Percentiles rank a stretch among this genome's conserved stretches.
phyloP scores from a whole-genome alignment of 2,888 invertebrate species.

The Cybosia mesomella region DNA sequence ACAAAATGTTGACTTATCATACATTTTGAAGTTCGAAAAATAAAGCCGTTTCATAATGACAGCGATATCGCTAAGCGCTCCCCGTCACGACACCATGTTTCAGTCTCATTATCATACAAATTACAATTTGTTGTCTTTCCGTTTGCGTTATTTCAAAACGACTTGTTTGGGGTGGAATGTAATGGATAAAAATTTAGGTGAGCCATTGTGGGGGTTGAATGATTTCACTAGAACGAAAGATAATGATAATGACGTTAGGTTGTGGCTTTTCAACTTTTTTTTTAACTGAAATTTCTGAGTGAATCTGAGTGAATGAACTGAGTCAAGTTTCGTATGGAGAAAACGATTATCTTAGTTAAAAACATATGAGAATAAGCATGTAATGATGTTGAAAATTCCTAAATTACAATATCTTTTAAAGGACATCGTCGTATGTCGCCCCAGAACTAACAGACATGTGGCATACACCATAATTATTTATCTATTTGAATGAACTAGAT shows the following conservation, averaged over 20 bases:
- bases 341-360: too few species aligned
- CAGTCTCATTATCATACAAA: slow-evolving; percentile 80
- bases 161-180: slow-evolving; percentile 28
- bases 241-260: background rate
- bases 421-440: too few species aligned
- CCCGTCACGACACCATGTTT: slow-evolving; percentile 65
- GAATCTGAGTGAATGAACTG: too few species aligned
- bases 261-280: background rate
- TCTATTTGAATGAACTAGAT: too few species aligned
- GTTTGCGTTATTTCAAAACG: slow-evolving; percentile 56
- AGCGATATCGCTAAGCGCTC: slow-evolving; percentile 44
- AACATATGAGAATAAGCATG: too few species aligned
- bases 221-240: background rate
- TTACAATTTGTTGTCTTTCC: slow-evolving; percentile 76
- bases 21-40: slow-evolving; percentile 34
- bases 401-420: too few species aligned
- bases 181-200: slow-evolving; percentile 14
- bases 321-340: too few species aligned
- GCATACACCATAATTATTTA: too few species aligned
- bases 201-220: slow-evolving; percentile 5
- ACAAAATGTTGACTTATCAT: too few species aligned
- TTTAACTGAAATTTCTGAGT: too few species aligned
- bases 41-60: slow-evolving; percentile 55
- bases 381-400: too few species aligned
- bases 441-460: too few species aligned